These are phyloP conservation scores for Botia kubotai DNA, from an alignment of 2,797 vertebrate genomes.

Conservation along the genomic window DNA sequence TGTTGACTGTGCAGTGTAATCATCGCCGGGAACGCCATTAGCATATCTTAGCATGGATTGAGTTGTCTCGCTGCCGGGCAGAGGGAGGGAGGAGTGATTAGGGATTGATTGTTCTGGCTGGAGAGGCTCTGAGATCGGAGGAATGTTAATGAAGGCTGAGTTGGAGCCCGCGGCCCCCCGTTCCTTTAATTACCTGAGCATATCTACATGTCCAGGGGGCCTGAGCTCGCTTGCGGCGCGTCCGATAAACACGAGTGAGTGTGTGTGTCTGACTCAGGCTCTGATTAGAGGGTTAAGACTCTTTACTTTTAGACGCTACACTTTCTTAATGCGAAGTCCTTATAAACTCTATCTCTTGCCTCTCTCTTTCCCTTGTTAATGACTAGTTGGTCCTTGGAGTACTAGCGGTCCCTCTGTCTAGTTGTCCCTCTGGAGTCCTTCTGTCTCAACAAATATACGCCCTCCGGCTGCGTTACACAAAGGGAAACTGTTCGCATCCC, in stretches of 20 bases:
- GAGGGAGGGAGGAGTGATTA: constrained; percentile 63
- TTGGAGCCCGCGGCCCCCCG: constrained; percentile 28
- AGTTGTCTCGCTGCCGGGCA: constrained; percentile 71
- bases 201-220: constrained; percentile 57
- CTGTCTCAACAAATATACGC: constrained; percentile 10
- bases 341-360: neutral
- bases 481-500: constrained; percentile 27
- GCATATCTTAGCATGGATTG: constrained; percentile 79
- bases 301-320: constrained; percentile 18
- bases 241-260: constrained; percentile 53
- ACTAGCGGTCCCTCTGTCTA: constrained; percentile 18
- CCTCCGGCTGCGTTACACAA: constrained; percentile 42
- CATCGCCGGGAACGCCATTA: constrained; percentile 80
- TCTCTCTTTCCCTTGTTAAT: constrained; percentile 33
- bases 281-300: constrained; percentile 51
- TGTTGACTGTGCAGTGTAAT: constrained; percentile 78
- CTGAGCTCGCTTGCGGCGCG: constrained; percentile 23
- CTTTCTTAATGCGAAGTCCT: neutral
- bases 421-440: too few species aligned
- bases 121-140: constrained; percentile 48
- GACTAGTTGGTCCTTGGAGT: constrained; percentile 38
- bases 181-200: constrained; percentile 61
- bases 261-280: constrained; percentile 32
- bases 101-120: constrained; percentile 66
- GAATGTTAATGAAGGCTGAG: constrained; percentile 64